These are phyloP conservation scores for Pipa parva DNA, from an alignment of 2,113 vertebrate species.

Conservation along the genomic window DNA sequence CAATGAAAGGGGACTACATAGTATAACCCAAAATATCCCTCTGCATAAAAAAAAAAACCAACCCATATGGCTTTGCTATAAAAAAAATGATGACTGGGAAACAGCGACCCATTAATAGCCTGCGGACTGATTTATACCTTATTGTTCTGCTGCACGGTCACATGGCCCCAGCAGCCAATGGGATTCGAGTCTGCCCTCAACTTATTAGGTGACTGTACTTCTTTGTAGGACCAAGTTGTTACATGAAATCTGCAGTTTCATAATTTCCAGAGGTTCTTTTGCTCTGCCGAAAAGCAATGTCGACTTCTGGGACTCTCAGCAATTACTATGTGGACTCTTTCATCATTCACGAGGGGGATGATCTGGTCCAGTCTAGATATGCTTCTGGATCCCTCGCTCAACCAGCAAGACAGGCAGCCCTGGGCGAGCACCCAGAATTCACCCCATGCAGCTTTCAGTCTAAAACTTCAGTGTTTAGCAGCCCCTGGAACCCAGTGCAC, in stretches of 20 bases:
- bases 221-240: constrained; percentile 90
- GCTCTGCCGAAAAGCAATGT: constrained; percentile 71
- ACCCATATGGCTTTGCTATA: constrained; percentile 85
- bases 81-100: constrained; percentile 91
- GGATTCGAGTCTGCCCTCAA: constrained; percentile 72
- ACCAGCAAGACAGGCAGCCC: constrained; percentile 66
- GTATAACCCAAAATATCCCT: constrained; percentile 80
- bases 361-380: constrained; percentile 78
- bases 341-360: constrained; percentile 82
- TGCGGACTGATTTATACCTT: constrained; percentile 98
- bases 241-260: constrained; percentile 93
- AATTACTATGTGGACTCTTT: constrained; percentile 95
- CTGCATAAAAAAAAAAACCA: constrained; percentile 89
- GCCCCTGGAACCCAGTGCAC: constrained; percentile 86
- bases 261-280: constrained; percentile 81
- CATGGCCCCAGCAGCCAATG: constrained; percentile 82
- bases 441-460: constrained; percentile 87
- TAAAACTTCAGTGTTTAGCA: constrained; percentile 81
- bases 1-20: constrained; percentile 78
- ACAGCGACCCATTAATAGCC: constrained; percentile 92
- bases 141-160: constrained; percentile 90
- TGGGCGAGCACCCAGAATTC: constrained; percentile 81
- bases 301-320: constrained; percentile 88
- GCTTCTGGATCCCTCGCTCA: constrained; percentile 72
- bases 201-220: constrained; percentile 93